phyloP scores from a whole-genome alignment of 2,113 vertebrate species.

The Strix aluco region DNA sequence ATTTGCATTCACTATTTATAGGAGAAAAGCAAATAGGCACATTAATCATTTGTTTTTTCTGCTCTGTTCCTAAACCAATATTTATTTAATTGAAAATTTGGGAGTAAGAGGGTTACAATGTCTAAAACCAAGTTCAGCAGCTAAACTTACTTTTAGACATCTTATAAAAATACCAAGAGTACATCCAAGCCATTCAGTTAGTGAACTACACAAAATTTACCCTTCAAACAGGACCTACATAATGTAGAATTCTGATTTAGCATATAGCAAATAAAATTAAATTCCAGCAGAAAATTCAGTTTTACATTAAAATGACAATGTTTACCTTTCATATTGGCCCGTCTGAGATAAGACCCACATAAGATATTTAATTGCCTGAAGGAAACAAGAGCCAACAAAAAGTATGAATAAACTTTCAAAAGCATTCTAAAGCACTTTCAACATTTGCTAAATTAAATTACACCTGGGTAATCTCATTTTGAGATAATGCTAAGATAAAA shows the following conservation, averaged over 20 bases:
- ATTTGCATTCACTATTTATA: not conserved
- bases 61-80: too few species aligned
- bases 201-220: not conserved
- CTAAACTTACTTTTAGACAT: not conserved
- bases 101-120: not conserved
- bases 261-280: not conserved
- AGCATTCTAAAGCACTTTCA: not conserved
- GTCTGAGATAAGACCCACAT: constrained; percentile 37
- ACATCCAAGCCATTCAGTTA: not conserved
- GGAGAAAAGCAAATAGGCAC: not conserved
- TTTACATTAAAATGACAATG: not conserved
- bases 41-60: too few species aligned
- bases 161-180: not conserved
- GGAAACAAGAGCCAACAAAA: constrained; percentile 23
- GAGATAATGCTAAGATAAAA: constrained; percentile 4
- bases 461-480: not conserved
- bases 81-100: not conserved
- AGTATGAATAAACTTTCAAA: not conserved
- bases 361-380: constrained; percentile 68
- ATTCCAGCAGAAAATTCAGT: not conserved
- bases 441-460: not conserved
- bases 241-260: not conserved
- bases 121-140: not conserved
- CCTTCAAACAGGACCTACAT: not conserved
- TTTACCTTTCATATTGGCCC: constrained; percentile 63